Conservation (phyloP, 2,113 vertebrate species). For the Phyllopteryx taeniolatus region DNA sequence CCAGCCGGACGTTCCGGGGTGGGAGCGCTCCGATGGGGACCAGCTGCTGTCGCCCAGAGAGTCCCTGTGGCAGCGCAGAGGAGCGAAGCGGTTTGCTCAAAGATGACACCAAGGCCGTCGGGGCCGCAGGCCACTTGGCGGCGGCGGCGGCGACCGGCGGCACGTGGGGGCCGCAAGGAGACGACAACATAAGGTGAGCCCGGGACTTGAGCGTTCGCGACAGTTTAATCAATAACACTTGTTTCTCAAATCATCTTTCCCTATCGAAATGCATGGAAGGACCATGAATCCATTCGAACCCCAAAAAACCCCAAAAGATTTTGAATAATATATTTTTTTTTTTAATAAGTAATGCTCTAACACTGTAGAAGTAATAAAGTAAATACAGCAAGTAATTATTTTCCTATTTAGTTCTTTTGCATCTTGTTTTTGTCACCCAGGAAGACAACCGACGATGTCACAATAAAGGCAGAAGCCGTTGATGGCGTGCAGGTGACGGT, state of each 20-base stretch:
- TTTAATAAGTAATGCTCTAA: not conserved
- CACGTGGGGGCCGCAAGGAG: conserved; percentile 21
- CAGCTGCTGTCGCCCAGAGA: conserved; percentile 54
- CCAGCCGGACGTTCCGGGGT: not conserved
- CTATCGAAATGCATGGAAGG: too few species aligned
- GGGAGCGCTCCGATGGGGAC: conserved; percentile 63
- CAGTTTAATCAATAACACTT: too few species aligned
- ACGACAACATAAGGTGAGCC: conserved; percentile 44
- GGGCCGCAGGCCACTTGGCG: conserved; percentile 6
- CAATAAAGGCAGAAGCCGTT: not conserved
- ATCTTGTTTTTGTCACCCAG: conserved; percentile 21
- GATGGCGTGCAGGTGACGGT: conserved; percentile 12
- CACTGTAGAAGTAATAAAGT: not conserved
- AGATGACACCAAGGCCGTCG: conserved; percentile 30
- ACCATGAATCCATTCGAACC: too few species aligned
- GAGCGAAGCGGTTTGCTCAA: conserved; percentile 63
- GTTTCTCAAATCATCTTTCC: too few species aligned
- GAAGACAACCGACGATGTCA: conserved; percentile 2
- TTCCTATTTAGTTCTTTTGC: not conserved
- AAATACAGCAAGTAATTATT: too few species aligned
- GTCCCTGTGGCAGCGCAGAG: conserved; percentile 54
- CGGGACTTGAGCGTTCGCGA: too few species aligned
- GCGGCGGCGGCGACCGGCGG: conserved; percentile 1
- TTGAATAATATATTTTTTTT: too few species aligned
- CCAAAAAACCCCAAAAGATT: too few species aligned